Evolutionary conservation across 2,888 invertebrate species (phyloP), one percentile per base, ranked within the genome.

Genomic region (Sarcophaga carnaria): DNA sequence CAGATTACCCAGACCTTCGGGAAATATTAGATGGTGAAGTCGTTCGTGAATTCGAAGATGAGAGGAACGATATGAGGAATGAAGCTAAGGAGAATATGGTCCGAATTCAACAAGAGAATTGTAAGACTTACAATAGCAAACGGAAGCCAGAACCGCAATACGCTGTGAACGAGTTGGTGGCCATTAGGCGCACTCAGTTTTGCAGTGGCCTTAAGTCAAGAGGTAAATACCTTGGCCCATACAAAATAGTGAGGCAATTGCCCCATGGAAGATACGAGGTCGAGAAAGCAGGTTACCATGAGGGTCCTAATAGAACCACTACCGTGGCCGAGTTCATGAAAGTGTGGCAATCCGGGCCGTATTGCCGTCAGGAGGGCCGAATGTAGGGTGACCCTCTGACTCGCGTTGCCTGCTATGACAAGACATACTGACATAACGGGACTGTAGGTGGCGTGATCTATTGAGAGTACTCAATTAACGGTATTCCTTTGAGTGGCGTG

Each of bases 291-390:
- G 84, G 84, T 14, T 22, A 27, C 14, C 78, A 79, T 11, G 83
- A 83, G 20, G 74, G 83, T 12, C 83, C 69, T 0, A 49, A 14
- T 1, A 22, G 49, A 1, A 78, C 78, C 3, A 79, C 66, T 1
- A 75, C 75, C 0, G 20, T 63, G 4, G 71, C 77, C 1, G 77
- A 85, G 10, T 69, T 37, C 47, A 71, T 84, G 76, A 84, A 84
- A 54, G 14, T 37, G 11, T 84, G 20, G 20, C 20, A 20, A 20
- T 20, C 20, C 20, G 20, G 20, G 20, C 20, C 20, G 20, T 20
- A 20, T 20, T 20, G 20, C 20, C 20, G 20, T 20, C 20, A 20
- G 20, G 20, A 20, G 20, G 20, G 20, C 20, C 20, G 20, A 20
- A 20, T 20, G 20, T 20, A 20, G 20, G 20, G 20, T 20, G 20